Base-by-base conservation (phyloP, 2,888 invertebrate species). In the Gastrophysa polygoni region DNA sequence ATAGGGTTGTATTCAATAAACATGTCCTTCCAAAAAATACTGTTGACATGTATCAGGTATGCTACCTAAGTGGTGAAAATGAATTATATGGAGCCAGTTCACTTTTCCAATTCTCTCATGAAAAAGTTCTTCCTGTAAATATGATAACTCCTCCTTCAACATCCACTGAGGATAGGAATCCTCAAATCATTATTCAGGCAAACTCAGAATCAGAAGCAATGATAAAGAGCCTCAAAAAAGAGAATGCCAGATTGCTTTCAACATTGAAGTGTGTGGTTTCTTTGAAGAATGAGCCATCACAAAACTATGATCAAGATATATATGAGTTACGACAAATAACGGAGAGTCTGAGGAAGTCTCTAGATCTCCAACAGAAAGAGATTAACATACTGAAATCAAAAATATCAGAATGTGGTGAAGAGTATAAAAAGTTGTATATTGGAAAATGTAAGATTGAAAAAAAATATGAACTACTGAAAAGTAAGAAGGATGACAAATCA, bases 1-100 rank as follows among this genome's bases (percentile, higher is more conserved):
- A 65, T 49, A 60, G 57, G 16, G 76, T 79, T 8, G 61, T 70
- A 10, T 79, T 80, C 61, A 76, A 75, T 43, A 75, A 75, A 65
- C 68, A 73, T 34, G 67, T 72, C 57, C 68, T 81, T 34, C 80
- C 80, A 11, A 77, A 74, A 61, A 74, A 74, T 57, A 59, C 63
- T 24, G 69, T 67, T n/a, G 75, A 75, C 32, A 71, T 79, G 55
- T 80, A 77, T 63, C 81, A 81, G 63, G 72, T 81, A 52, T 80
- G 80, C 66, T 81, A 80, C 63, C 75, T 81, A 56, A 77, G 75
- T 58, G 73, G 74, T 11, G 77, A 79, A 48, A 79, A 79, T 66
- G 75, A 75, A 48, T 71, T 80, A 34, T 75, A 77, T 52, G 81
- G 79, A 17, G 80, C 78, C 5, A 80, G 80, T 62, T 71, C 74